Base-by-base conservation (phyloP, 2,113 vertebrate genomes). In the Eubucco bourcierii region DNA sequence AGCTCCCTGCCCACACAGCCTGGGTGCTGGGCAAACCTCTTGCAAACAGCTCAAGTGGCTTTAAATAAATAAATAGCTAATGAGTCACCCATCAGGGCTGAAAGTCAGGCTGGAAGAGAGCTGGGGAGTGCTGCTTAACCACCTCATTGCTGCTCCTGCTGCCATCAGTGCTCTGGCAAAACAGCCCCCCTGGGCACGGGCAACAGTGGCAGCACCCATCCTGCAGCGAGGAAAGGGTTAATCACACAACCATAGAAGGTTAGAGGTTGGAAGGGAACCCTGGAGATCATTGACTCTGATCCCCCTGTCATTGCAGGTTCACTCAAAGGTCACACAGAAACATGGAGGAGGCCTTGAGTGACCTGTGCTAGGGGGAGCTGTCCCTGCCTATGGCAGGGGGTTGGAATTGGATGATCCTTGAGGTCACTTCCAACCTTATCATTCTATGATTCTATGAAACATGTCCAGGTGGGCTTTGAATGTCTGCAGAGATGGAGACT, bases 51-150 rank as follows among this genome's bases (percentile, higher is more conserved):
- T 95, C 87, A 34, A 34, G 82, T 80, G 91, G 91, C 90, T 95
- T 95, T 96, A 94, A 95, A 96, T 95, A 96, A 96, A 96, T 88
- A 94, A 95, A 96, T 89, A 96, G 94, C 94, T 94, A 95, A 92
- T 96, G 96, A 96, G 96, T 96, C 96, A 96, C 94, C 95, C 91
- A 94, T 88, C 86, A 91, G 93, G 94, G 94, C 87, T 94, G 91
- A 92, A 95, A 90, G 95, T 94, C 95, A 96, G 94, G 87, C 88
- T 71, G 93, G 95, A 94, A 93, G 96, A 96, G 95, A 79, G 92
- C 94, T 95, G 93, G 31, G 83, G 75, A 27, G 67, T 33, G 16
- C 47, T 92, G 56, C 46, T 96, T 95, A 95, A 95, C 96, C 85
- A 9, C 39, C 0, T 94, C 82, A 5, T n/a, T 73, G 85, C 95